Evolutionary conservation across 2,113 vertebrate genomes (phyloP).

Genomic region (Malurus elegans): DNA sequence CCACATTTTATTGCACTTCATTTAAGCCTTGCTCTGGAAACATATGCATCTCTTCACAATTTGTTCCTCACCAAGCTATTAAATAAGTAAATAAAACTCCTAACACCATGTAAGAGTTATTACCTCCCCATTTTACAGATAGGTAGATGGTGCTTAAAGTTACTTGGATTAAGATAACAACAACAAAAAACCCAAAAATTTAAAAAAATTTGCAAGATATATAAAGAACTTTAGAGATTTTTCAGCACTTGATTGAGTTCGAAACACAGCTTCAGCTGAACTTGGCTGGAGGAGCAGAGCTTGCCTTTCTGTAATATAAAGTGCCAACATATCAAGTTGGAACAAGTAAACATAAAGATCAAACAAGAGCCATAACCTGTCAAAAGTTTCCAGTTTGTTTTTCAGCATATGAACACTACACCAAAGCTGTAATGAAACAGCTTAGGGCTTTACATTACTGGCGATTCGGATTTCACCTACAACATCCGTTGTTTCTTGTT

Average conservation of each 20-base stretch:
- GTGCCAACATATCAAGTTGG: not conserved
- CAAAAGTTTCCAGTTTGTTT: not conserved
- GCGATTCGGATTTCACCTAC: not conserved
- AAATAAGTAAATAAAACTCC: not conserved
- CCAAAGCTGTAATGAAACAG: not conserved
- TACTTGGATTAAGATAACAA: not conserved
- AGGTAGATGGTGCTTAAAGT: not conserved
- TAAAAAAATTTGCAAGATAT: fast-evolving
- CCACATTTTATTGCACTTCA: not conserved
- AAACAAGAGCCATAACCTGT: not conserved
- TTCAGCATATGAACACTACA: not conserved
- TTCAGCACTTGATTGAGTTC: not conserved
- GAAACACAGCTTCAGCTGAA: not conserved
- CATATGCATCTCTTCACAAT: not conserved
- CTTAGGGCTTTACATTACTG: not conserved
- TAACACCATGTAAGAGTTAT: not conserved
- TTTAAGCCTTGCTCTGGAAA: not conserved
- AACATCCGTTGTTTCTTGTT: not conserved
- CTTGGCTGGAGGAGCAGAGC: not conserved
- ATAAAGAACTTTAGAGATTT: not conserved
- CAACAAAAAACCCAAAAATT: not conserved
- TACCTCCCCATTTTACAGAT: not conserved
- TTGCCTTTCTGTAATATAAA: not conserved
- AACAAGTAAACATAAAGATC: not conserved
- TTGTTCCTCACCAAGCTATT: not conserved